Base-by-base conservation (phyloP, 2,797 vertebrate species). In the Ceyx erithaca region DNA sequence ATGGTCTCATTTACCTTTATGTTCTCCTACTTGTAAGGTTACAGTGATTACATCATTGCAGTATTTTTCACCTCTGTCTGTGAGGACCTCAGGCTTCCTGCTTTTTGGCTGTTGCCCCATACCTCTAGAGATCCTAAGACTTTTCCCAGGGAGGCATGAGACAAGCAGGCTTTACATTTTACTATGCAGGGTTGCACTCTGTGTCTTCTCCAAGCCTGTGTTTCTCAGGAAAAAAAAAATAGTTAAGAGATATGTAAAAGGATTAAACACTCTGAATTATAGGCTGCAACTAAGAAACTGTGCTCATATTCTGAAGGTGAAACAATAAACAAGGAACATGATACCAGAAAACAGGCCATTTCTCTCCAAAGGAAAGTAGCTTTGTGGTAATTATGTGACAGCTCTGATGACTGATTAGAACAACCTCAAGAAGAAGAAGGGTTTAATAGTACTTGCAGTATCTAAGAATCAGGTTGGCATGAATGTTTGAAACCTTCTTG, bases 61-160 rank as follows among this genome's bases (percentile, higher is more conserved):
- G 48, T 46, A 58, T 96, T 96, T 96, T 94, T 96, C 94, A 93
- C 84, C 95, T 96, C 94, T 84, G 77, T 89, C 48, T 95, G 26
- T 2, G 20, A 93, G 76, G 48, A 76, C 62, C 92, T 93, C 6
- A 33, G 80, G 81, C 79, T 96, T 95, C 89, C 89, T 93, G 84
- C 64, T 85, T 91, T 82, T 89, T n/a, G 3, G 33, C 62, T 91
- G 18, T 31, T 64, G 82, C 62, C 66, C 58, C 72, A 43, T 30
- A 58, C 14, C 5, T 5, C 49, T 68, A 35, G 45, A 76, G 54
- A 80, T 80, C 64, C 79, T 84, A 75, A 58, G 37, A 12, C 54
- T 83, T 78, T 59, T 51, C 62, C 23, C 30, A 52, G 45, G 33
- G 58, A 87, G 19, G 41, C 33, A 30, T 0, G 3, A 49, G 26